Percentiles rank a stretch among this genome's conserved stretches.
Evolutionary conservation across 2,888 invertebrate species (phyloP).

Genomic region (Eupsilia transversa): DNA sequence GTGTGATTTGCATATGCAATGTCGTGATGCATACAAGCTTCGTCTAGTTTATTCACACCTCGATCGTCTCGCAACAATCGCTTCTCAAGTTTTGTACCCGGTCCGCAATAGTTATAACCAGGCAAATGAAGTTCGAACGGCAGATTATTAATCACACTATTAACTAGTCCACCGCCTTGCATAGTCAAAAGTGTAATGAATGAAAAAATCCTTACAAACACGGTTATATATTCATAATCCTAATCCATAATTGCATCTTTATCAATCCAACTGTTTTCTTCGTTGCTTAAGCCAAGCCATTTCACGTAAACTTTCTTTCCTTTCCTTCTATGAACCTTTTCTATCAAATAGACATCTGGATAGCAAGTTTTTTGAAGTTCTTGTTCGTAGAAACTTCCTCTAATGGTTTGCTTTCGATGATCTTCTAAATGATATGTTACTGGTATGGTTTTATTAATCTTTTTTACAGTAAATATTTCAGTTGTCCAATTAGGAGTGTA

Average conservation of each 20-base stretch:
- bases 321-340: slow-evolving; percentile 19
- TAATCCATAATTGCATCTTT: not conserved
- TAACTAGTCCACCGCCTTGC: slow-evolving; percentile 3
- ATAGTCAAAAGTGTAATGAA: not conserved
- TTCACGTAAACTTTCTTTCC: slow-evolving; percentile 38
- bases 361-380: not conserved
- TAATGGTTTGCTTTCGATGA: no score
- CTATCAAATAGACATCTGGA: slow-evolving; percentile 37
- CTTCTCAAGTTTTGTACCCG: not conserved
- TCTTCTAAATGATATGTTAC: no score
- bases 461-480: no score
- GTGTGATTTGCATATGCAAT: no score
- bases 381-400: no score
- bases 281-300: slow-evolving; percentile 40
- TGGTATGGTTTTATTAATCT: no score
- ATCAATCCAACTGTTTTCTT: slow-evolving; percentile 51
- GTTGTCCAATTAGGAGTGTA: slow-evolving; percentile 27
- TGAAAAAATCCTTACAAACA: no score
- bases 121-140: not conserved
- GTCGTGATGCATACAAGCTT: no score
- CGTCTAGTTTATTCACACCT: no score
- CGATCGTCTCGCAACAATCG: no score
- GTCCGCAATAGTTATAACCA: not conserved
- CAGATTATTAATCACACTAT: not conserved
- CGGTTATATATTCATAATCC: no score